Evolutionary conservation across 2,797 vertebrate genomes (phyloP), one percentile per base, ranked within the genome.

Genomic region (Cyclopterus lumpus): DNA sequence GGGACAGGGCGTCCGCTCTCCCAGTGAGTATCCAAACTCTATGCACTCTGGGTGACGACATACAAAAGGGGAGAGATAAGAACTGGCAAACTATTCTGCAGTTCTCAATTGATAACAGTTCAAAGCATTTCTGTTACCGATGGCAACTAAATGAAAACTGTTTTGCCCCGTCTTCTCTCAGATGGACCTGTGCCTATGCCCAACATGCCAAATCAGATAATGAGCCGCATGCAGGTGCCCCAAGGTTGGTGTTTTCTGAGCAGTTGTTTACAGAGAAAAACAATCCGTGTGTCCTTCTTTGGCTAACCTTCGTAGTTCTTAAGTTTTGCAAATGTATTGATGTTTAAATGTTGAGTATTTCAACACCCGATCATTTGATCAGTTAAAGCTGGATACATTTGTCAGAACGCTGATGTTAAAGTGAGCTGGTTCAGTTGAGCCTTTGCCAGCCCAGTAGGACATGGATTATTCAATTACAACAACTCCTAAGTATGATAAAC

Each of bases 101-200:
- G n/a, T 69, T 61, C 8, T 62, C 8, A 8, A 3, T 58, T 72
- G n/a, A 55, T 40, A 20, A 10, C 24, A 30, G 26, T 14, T 34
- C 22, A 65, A 44, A 46, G 10, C 12, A 58, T 58, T 38, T 69
- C 12, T 49, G 15, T 22, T 26, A 51, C 10, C 22, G 2, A 55
- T 24, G 11, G 30, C 32, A 67, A 36, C 14, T 59, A 46, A 63
- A 44, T 55, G 1, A 67, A 51, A n/a, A 1, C 3, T n/a, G 4
- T n/a, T 60, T 3, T 36, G 5, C 81, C 42, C 15, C 79, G 15
- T 80, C n/a, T 72, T 76, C 18, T 81, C 46, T 11, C 87, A 99
- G 98, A 99, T 92, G 98, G 98, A 88, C 97, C 98, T 28, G 94
- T 97, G 88, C 93, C 96, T 85, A 95, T 99, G 94, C 94, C 97